Conservation (phyloP, 2,797 vertebrate genomes). For the Hoplostethus mediterraneus region DNA sequence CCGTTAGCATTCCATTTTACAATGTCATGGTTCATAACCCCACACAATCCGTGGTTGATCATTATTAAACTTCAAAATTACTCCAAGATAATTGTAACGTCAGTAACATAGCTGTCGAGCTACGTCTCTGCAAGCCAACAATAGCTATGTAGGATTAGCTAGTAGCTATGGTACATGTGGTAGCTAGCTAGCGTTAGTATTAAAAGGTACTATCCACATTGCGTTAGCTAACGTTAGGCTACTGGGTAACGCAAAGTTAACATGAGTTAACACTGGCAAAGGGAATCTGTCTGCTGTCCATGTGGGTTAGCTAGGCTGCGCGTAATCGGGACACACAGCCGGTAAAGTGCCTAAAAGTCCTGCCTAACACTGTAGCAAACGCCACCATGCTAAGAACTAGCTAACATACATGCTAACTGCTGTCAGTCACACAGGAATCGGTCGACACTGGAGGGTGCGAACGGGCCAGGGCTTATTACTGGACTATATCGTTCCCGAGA, state of each 20-base stretch:
- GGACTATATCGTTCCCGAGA: neutral
- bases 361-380: conserved; percentile 46
- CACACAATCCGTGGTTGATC: neutral
- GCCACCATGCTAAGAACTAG: conserved; percentile 68
- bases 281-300: fast-evolving
- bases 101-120: conserved; percentile 30
- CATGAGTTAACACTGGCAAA: neutral
- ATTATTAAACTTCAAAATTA: neutral
- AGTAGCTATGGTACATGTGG: conserved; percentile 77
- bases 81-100: neutral
- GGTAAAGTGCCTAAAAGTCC: conserved; percentile 20
- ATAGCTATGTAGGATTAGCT: conserved; percentile 69
- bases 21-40: conserved; percentile 1
- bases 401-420: conserved; percentile 58
- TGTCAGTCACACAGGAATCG: conserved; percentile 76
- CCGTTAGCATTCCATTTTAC: neutral
- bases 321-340: conserved; percentile 17
- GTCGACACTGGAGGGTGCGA: conserved; percentile 51
- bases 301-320: neutral
- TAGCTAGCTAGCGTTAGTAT: conserved; percentile 54
- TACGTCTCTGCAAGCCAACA: conserved; percentile 68
- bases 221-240: fast-evolving
- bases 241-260: neutral
- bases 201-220: conserved; percentile 17
- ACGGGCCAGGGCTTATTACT: conserved; percentile 67